A percentile compares a stretch with the other conserved stretches of the same genome.
Evolutionary conservation across 2,797 vertebrate species (phyloP).

Genomic region (Tinamus major): DNA sequence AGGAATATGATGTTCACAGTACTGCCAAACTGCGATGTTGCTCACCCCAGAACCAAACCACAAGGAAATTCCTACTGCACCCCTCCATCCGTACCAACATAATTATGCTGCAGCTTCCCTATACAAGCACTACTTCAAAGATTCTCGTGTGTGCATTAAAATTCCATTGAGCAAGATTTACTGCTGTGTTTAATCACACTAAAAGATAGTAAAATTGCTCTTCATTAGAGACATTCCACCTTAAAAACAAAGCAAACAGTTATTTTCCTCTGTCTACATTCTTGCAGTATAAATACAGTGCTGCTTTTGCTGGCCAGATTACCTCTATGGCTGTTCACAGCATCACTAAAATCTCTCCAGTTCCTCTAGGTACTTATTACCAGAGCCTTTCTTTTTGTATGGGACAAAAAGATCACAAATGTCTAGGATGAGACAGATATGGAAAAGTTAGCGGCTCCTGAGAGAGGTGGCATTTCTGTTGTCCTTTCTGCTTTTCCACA

Average conservation of each 20-base stretch:
- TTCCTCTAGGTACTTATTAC: not conserved
- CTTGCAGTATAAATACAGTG: not conserved
- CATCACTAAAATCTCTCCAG: not conserved
- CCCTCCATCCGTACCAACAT: accelerated
- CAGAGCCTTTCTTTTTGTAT: not conserved
- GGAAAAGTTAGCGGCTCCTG: not conserved
- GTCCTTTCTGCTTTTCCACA: not conserved
- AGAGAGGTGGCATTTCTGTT: not conserved
- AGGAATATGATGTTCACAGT: not conserved
- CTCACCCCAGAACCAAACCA: not conserved
- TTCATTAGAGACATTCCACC: conserved; percentile 15
- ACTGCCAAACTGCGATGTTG: not conserved
- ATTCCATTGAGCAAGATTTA: not conserved
- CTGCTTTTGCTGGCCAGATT: conserved; percentile 10
- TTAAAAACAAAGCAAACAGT: conserved; percentile 57
- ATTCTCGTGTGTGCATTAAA: not conserved
- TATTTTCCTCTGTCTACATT: not conserved
- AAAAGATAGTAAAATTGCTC: not conserved
- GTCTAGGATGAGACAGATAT: not conserved
- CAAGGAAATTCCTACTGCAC: not conserved
- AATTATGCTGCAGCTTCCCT: not conserved
- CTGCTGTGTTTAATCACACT: not conserved
- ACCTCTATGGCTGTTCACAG: not conserved
- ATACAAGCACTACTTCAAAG: not conserved
- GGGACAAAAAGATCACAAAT: not conserved